Evolutionary conservation across 2,888 invertebrate species (phyloP).

Genomic region (Brenthis ino): DNA sequence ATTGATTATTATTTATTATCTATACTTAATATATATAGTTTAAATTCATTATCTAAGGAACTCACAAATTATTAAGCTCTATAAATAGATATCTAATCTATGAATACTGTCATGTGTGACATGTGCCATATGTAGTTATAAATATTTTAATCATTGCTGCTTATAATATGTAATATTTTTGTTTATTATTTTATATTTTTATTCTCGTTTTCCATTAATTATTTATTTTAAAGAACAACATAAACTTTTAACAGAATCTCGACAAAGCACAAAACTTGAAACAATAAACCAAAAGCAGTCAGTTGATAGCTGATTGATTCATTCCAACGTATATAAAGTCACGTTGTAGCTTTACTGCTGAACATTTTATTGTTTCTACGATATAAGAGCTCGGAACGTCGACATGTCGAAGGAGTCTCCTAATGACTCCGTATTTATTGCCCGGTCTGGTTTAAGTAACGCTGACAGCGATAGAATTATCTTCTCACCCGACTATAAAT

Average conservation of each 20-base stretch:
- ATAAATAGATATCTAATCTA: no score
- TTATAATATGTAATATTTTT: no score
- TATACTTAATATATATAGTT: no score
- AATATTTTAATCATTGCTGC: no score
- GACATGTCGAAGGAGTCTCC: slow-evolving; percentile 18
- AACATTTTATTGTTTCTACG: slow-evolving; percentile 64
- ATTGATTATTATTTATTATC: no score
- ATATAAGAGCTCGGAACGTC: slow-evolving; percentile 48
- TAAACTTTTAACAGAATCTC: not conserved
- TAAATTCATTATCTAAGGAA: no score
- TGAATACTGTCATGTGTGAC: no score
- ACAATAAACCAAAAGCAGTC: slow-evolving; percentile 54
- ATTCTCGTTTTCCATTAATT: no score
- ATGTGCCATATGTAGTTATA: no score
- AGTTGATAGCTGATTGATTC: slow-evolving; percentile 68
- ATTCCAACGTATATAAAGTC: slow-evolving; percentile 65
- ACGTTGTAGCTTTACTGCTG: slow-evolving; percentile 57
- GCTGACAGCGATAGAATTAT: slow-evolving; percentile 33
- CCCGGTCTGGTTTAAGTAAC: slow-evolving; percentile 26
- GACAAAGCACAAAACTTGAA: slow-evolving; percentile 36
- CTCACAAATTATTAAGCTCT: no score
- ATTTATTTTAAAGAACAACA: not conserved
- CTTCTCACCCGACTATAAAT: slow-evolving; percentile 30
- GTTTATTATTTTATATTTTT: no score
- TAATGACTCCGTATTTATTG: slow-evolving; percentile 36